Evolutionary conservation across 2,888 invertebrate species (phyloP).

Genomic region (Drosophila maculinotata): DNA sequence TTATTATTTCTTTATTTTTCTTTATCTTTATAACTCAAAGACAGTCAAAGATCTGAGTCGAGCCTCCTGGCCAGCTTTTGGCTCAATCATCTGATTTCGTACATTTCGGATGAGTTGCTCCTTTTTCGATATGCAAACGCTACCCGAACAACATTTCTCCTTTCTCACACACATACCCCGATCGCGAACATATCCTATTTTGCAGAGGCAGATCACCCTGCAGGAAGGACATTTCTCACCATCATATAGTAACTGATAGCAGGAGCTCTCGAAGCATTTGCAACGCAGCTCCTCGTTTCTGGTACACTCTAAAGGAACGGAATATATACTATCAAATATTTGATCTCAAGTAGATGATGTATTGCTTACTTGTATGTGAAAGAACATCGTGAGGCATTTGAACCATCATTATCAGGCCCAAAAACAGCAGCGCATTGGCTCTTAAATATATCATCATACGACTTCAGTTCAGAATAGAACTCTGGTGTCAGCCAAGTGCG

Average conservation of each 20-base stretch:
- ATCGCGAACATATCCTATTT: slow-evolving; percentile 16
- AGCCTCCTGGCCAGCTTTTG: too few relatives aligned
- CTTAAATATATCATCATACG: background rate
- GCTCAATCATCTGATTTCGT: background rate
- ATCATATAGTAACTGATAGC: slow-evolving; percentile 18
- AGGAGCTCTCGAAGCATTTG: slow-evolving; percentile 23
- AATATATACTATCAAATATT: background rate
- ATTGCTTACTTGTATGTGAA: background rate
- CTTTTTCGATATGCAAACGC: background rate
- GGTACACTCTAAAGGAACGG: background rate
- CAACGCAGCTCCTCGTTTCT: slow-evolving; percentile 1
- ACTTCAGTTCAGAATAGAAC: background rate
- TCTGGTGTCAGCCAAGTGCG: background rate
- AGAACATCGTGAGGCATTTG: background rate
- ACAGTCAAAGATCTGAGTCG: too few relatives aligned
- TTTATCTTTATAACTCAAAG: too few relatives aligned
- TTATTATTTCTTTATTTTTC: too few relatives aligned
- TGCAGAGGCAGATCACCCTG: slow-evolving; percentile 15
- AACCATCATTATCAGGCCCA: background rate
- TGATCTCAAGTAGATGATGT: too few relatives aligned
- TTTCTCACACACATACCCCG: slow-evolving; percentile 4
- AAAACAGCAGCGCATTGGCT: background rate
- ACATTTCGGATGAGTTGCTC: background rate
- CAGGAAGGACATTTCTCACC: slow-evolving; percentile 8
- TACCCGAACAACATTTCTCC: slow-evolving; percentile 6